phyloP scores from a whole-genome alignment of 2,888 invertebrate genomes.

The Ctena decussata region DNA sequence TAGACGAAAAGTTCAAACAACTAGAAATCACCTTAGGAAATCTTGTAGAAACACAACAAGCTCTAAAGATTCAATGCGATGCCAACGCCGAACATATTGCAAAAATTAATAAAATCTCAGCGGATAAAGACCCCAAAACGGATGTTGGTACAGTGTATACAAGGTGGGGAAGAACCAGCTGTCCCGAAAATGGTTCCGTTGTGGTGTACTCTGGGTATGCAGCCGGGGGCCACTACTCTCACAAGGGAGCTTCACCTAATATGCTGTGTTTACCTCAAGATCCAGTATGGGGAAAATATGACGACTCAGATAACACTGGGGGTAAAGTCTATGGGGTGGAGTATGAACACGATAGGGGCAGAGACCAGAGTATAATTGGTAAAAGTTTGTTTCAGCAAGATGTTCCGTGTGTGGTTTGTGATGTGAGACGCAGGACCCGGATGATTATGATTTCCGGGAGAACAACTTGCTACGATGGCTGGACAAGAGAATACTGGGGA shows the following conservation, averaged over 20 bases:
- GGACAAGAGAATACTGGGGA: constrained; percentile 40
- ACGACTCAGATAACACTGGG: not conserved
- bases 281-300: not conserved
- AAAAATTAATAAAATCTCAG: too few species aligned
- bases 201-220: constrained; percentile 20
- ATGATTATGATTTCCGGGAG: constrained; percentile 38
- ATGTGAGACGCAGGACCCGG: not conserved
- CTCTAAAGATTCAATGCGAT: too few species aligned
- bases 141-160: not conserved
- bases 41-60: not conserved
- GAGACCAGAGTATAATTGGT: constrained; percentile 13
- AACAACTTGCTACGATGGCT: constrained; percentile 30
- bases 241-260: not conserved
- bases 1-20: not conserved
- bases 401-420: constrained; percentile 36
- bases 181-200: constrained; percentile 30
- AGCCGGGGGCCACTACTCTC: not conserved
- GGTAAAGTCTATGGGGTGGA: not conserved
- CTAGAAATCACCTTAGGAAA: not conserved
- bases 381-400: constrained; percentile 19
- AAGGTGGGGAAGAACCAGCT: constrained; percentile 25
- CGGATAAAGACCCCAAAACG: too few species aligned
- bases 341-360: not conserved
- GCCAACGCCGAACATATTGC: too few species aligned
- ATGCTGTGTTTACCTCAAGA: not conserved